Base-by-base conservation (phyloP, 2,888 invertebrate genomes). In the Isoperla grammatica region DNA sequence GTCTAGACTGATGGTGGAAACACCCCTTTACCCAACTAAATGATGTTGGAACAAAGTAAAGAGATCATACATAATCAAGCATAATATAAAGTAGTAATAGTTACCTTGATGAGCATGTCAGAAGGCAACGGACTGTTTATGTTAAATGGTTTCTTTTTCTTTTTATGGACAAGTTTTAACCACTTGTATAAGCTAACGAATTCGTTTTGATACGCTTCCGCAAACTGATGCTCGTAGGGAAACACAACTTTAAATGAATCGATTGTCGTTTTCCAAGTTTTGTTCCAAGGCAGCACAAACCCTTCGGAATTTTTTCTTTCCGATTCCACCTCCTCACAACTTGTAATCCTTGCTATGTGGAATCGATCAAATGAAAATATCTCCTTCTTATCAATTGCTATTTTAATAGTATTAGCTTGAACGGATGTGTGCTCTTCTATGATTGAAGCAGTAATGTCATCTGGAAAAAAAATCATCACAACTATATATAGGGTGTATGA, bases 131-230 rank as follows among this genome's bases (percentile, higher is more conserved):
- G 85, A 20, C 85, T 84, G 57, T 84, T 81, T 0, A 76, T 74
- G 0, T 86, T 87, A 69, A 88, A 87, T 0, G 85, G 81, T 54
- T 81, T 82, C 71, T 84, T 87, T 71, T 83, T 79, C 54, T 69
- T 71, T 35, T 75, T 74, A 72, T 96, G 95, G 11, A 94, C 81
- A 62, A 88, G 75, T 73, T 95, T 95, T 57, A 97, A 74, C 98
- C 98, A 99, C 73, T 96, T 98, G 70, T 90, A 85, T 29, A 94
- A 80, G 1, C 92, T 90, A n/a, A 96, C 82, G 61, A 92, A 84
- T 70, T 94, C 90, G 65, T 91, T 90, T 71, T 91, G 91, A 61
- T 93, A 85, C 0, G 93, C 90, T 62, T 90, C 88, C 13, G 92
- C 89, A 71, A 90, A 95, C 56, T 88, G 83, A 70, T 94, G 94